These are phyloP conservation scores for Sinella curviseta DNA, from an alignment of 1,140 invertebrate genomes.

Conservation along the genomic window DNA sequence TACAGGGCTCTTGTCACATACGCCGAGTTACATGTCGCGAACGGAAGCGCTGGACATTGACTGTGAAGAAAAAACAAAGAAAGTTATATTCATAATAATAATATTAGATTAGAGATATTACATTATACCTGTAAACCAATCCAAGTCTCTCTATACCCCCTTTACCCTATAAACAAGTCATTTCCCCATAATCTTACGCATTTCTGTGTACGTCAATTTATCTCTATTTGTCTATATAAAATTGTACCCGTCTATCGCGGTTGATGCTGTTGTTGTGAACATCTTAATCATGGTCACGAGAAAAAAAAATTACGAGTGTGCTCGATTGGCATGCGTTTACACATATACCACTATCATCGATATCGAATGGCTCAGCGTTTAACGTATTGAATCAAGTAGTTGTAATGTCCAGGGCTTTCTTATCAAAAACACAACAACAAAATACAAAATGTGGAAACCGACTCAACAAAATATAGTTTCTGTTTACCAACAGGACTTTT, in stretches of 20 bases:
- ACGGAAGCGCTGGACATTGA: constrained; percentile 46
- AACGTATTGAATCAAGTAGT: constrained; percentile 7
- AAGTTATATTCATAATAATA: too few species aligned
- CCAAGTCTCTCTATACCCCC: too few species aligned
- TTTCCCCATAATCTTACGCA: too few species aligned
- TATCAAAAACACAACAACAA: neutral
- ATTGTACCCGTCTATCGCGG: too few species aligned
- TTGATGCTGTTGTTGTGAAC: too few species aligned
- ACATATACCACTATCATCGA: neutral
- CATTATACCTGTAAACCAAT: too few species aligned
- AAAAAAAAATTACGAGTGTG: too few species aligned
- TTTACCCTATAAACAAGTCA: too few species aligned
- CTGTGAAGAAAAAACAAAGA: constrained; percentile 19
- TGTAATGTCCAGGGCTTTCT: constrained; percentile 21
- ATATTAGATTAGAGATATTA: too few species aligned
- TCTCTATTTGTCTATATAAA: too few species aligned
- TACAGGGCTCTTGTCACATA: constrained; percentile 87
- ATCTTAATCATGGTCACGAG: too few species aligned
- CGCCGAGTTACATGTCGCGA: constrained; percentile 72
- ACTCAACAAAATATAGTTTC: neutral
- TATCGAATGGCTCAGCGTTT: neutral
- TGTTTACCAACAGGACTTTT: neutral
- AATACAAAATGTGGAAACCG: neutral
- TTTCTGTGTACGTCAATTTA: too few species aligned
- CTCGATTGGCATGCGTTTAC: neutral